A percentile compares a stretch with the other conserved stretches of the same genome.
Conservation (phyloP, 2,888 invertebrate genomes). For the Eulithis prunata region DNA sequence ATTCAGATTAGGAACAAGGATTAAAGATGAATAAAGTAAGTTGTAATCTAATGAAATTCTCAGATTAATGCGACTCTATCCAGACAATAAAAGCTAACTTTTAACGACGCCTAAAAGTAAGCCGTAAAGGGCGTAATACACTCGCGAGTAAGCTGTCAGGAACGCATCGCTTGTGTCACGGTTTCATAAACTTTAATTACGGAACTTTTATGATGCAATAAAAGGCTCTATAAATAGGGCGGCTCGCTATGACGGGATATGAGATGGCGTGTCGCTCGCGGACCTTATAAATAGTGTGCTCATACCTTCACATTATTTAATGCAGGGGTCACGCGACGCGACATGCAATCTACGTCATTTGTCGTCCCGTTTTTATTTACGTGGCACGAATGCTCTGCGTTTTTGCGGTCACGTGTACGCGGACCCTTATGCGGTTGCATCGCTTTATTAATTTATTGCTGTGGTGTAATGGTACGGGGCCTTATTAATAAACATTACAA, state of each 20-base stretch:
- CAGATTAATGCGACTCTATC: conserved; percentile 8
- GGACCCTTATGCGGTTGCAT: conserved; percentile 32
- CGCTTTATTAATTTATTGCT: conserved; percentile 37
- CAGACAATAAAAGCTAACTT: conserved; percentile 20
- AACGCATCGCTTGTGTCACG: conserved; percentile 48
- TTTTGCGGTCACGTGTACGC: conserved; percentile 32
- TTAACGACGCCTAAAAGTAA: conserved; percentile 16
- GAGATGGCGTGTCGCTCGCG: conserved; percentile 52
- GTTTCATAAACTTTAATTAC: conserved; percentile 56
- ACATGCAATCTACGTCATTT: conserved; percentile 48
- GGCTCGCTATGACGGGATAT: conserved; percentile 48
- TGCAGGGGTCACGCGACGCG: conserved; percentile 56
- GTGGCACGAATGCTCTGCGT: conserved; percentile 34
- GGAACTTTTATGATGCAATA: conserved; percentile 56
- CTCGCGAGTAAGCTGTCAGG: conserved; percentile 24
- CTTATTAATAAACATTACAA: conserved; percentile 20
- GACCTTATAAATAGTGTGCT: conserved; percentile 52
- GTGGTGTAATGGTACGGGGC: conserved; percentile 10
- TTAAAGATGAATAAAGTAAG: conserved; percentile 13
- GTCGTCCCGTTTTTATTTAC: conserved; percentile 44
- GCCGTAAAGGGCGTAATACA: conserved; percentile 28
- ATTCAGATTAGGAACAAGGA: conserved; percentile 10
- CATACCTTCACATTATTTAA: conserved; percentile 63
- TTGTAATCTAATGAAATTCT: conserved; percentile 20
- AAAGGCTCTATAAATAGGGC: conserved; percentile 49